Conservation (phyloP, 1,140 invertebrate species). For the Drosophila trapezifrons region DNA sequence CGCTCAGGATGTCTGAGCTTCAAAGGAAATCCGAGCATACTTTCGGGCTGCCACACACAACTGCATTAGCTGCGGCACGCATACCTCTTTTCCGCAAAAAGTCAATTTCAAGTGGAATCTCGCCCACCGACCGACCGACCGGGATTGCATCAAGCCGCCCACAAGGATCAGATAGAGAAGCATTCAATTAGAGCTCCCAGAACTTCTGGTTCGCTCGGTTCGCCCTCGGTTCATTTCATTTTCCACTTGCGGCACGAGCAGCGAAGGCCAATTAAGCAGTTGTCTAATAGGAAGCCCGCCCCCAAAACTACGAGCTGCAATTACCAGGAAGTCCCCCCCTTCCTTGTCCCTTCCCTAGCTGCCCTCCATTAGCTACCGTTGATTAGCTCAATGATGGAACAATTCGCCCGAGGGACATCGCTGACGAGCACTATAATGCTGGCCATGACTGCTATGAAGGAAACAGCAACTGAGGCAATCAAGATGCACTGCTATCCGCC, state of each 20-base stretch:
- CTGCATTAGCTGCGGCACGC: constrained; percentile 26
- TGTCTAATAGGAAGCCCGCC: constrained; percentile 54
- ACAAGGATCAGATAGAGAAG: constrained; percentile 31
- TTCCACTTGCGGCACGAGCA: not conserved
- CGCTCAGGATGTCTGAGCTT: not conserved
- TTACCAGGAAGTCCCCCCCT: constrained; percentile 23
- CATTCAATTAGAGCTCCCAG: constrained; percentile 46
- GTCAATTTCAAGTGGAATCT: constrained; percentile 35
- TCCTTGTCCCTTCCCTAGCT: constrained; percentile 2
- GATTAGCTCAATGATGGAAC: constrained; percentile 70
- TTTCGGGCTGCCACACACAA: constrained; percentile 9
- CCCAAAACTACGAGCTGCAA: constrained; percentile 36
- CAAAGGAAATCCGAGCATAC: constrained; percentile 16
- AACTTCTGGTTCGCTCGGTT: constrained; percentile 1
- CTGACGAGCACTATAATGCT: not conserved
- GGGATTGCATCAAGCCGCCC: constrained; percentile 12
- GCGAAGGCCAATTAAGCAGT: constrained; percentile 60
- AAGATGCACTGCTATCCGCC: not conserved
- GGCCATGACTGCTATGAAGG: not conserved
- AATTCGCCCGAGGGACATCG: constrained; percentile 51
- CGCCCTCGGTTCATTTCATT: constrained; percentile 2
- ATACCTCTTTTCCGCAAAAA: constrained; percentile 18
- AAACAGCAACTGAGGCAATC: not conserved
- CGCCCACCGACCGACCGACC: not conserved
- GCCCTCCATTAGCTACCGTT: constrained; percentile 48